Percentiles rank a stretch among this genome's conserved stretches.
Evolutionary conservation across 2,888 invertebrate species (phyloP).

Genomic region (Tetropium fuscum): DNA sequence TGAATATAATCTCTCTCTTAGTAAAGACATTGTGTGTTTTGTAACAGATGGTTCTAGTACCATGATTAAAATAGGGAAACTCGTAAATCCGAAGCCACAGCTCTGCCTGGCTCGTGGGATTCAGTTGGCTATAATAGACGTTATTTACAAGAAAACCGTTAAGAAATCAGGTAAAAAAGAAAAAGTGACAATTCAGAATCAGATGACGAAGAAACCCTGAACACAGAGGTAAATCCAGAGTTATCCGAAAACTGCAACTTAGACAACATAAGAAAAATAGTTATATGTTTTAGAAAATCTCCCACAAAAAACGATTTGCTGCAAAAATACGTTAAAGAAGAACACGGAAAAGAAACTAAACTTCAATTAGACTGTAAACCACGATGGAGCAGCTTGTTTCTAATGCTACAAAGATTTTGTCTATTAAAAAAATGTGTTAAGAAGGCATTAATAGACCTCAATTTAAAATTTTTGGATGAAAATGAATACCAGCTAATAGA

Average conservation of each 20-base stretch:
- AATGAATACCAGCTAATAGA: neutral
- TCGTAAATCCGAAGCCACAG: too few species aligned
- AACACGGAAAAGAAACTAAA: conserved; percentile 22
- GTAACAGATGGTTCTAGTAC: too few species aligned
- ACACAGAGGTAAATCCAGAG: neutral
- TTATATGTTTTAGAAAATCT: conserved; percentile 15
- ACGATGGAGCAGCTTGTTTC: conserved; percentile 22
- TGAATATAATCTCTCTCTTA: too few species aligned
- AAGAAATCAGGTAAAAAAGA: too few species aligned
- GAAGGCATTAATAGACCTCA: neutral
- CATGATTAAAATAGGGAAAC: too few species aligned
- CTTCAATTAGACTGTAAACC: conserved; percentile 28
- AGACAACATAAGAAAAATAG: conserved; percentile 4
- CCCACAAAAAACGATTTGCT: conserved; percentile 21
- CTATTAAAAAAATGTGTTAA: neutral
- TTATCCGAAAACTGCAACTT: neutral
- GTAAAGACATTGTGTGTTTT: too few species aligned
- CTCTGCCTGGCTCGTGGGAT: too few species aligned
- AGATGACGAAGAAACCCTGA: too few species aligned
- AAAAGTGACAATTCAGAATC: too few species aligned
- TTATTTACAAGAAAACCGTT: too few species aligned
- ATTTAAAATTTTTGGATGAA: neutral
- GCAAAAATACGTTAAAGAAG: conserved; percentile 22
- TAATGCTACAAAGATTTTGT: conserved; percentile 3
- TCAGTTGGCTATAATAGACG: too few species aligned